Evolutionary conservation across 1,140 invertebrate genomes (phyloP).

Genomic region (Lamellibrachia luymesi): DNA sequence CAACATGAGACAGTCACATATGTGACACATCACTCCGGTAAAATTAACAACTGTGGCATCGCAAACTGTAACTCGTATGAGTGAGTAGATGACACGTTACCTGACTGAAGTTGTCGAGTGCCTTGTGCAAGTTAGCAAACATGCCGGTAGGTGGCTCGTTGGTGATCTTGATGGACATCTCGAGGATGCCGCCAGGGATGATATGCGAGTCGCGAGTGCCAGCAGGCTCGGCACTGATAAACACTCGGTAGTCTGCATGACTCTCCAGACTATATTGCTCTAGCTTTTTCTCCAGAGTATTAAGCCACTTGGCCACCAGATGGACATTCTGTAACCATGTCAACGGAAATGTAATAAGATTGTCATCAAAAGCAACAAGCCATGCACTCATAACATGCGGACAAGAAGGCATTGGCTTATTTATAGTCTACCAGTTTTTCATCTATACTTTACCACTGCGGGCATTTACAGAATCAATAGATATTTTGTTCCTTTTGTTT

Average conservation of each 20-base stretch:
- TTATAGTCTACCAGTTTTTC: not conserved
- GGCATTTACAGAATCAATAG: too few species aligned
- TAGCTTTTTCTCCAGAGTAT: constrained; percentile 85
- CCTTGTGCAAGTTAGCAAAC: constrained; percentile 94
- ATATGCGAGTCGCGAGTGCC: constrained; percentile 81
- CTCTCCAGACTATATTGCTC: constrained; percentile 72
- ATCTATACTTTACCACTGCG: too few species aligned
- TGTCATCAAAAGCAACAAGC: not conserved
- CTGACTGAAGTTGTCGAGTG: constrained; percentile 87
- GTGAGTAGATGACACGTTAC: constrained; percentile 30
- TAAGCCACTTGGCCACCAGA: constrained; percentile 90
- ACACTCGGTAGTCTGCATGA: constrained; percentile 80
- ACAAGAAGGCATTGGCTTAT: not conserved
- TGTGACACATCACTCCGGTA: too few species aligned
- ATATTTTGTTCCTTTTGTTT: too few species aligned
- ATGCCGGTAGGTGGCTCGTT: constrained; percentile 96
- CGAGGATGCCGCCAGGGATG: constrained; percentile 90
- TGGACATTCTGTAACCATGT: constrained; percentile 78
- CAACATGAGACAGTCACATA: too few species aligned
- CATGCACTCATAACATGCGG: not conserved
- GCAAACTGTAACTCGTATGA: too few species aligned
- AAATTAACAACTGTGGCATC: too few species aligned
- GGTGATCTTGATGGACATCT: constrained; percentile 95
- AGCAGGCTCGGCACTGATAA: constrained; percentile 91
- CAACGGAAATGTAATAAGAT: not conserved